Conservation (phyloP, 2,797 vertebrate species). For the Epinephelus coioides region DNA sequence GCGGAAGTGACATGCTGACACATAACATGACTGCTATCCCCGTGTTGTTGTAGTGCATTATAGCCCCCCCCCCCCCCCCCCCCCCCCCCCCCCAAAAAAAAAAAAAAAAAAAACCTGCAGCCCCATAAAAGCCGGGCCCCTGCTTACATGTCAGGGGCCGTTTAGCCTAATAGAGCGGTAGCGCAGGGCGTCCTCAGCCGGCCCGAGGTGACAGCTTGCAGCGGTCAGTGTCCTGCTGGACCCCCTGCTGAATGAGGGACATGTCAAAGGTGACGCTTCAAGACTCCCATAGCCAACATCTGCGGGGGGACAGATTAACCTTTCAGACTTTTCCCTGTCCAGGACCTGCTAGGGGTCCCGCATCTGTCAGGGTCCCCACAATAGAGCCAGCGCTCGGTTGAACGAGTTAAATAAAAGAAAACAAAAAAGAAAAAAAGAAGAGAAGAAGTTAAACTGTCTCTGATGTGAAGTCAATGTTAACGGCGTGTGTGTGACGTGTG, state of each 20-base stretch:
- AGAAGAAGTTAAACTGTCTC: slow-evolving; percentile 87
- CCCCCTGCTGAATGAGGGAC: slow-evolving; percentile 86
- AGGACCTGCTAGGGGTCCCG: slow-evolving; percentile 86
- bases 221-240: slow-evolving; percentile 87
- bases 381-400: slow-evolving; percentile 79
- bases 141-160: slow-evolving; percentile 64
- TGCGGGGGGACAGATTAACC: slow-evolving; percentile 91
- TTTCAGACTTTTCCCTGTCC: slow-evolving; percentile 91
- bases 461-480: slow-evolving; percentile 87
- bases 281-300: slow-evolving; percentile 93
- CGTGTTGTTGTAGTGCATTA: slow-evolving; percentile 30
- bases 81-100: background rate
- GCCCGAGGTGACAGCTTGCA: slow-evolving; percentile 91
- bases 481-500: slow-evolving; percentile 85
- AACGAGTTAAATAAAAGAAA: slow-evolving; percentile 83
- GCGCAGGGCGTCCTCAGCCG: slow-evolving; percentile 81
- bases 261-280: slow-evolving; percentile 96
- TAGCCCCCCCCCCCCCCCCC: slow-evolving; percentile 5
- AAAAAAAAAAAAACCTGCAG: background rate
- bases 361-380: slow-evolving; percentile 88
- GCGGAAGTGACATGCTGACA: slow-evolving; percentile 51
- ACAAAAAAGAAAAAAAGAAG: slow-evolving; percentile 43
- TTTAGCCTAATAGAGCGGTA: slow-evolving; percentile 75
- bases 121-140: slow-evolving; percentile 27
- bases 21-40: slow-evolving; percentile 8